These are phyloP conservation scores for Neosalanx taihuensis DNA, from an alignment of 2,797 vertebrate species.

Conservation along the genomic window DNA sequence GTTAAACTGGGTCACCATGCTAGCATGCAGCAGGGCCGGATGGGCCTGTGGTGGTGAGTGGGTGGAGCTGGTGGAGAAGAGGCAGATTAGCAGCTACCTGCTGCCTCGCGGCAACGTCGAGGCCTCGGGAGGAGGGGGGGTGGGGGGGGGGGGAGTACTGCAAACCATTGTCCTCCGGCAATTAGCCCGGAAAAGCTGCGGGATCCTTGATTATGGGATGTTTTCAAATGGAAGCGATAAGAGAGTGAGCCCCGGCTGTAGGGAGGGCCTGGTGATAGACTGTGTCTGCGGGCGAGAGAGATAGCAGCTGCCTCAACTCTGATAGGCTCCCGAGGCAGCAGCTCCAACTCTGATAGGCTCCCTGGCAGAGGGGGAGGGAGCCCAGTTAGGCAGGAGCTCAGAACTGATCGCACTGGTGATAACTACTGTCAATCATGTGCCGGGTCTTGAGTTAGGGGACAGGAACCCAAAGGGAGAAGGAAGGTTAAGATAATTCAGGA, in stretches of 20 bases:
- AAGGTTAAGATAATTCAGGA: constrained; percentile 48
- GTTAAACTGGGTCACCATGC: constrained; percentile 64
- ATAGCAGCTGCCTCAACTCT: constrained; percentile 62
- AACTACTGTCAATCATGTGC: constrained; percentile 72
- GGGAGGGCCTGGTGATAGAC: constrained; percentile 61
- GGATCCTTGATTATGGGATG: constrained; percentile 71
- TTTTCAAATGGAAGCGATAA: constrained; percentile 76
- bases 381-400: constrained; percentile 55
- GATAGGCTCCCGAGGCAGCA: constrained; percentile 61
- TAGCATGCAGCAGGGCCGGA: constrained; percentile 40
- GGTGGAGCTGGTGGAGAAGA: constrained; percentile 44
- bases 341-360: constrained; percentile 56
- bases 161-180: constrained; percentile 75
- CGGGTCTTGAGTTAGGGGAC: constrained; percentile 65
- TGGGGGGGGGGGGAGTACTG: constrained; percentile 32
- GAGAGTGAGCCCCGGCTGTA: constrained; percentile 59
- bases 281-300: constrained; percentile 67
- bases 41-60: constrained; percentile 21
- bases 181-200: constrained; percentile 71
- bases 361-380: constrained; percentile 60
- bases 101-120: constrained; percentile 44
- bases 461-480: constrained; percentile 44
- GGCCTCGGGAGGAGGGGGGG: constrained; percentile 35
- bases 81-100: constrained; percentile 56
- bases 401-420: constrained; percentile 65